Evolutionary conservation across 2,113 vertebrate genomes (phyloP), one percentile per base, ranked within the genome.

Genomic region (Hippolais icterina): DNA sequence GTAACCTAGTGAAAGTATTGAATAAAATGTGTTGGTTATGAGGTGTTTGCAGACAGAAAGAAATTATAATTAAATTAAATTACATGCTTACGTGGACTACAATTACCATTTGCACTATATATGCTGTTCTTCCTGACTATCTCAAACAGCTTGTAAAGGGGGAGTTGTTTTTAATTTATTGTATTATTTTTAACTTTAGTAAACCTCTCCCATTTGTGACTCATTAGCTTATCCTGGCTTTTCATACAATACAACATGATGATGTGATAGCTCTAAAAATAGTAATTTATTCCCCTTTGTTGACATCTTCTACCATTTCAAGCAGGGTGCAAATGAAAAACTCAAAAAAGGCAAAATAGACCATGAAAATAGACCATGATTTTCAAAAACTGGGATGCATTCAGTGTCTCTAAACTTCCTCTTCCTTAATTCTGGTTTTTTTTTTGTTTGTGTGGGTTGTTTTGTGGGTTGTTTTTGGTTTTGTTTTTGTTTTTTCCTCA

Each of bases 21-120:
- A 61, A 71, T 78, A 68, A 93, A 96, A 91, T 47, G 8, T 84
- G 54, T 37, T 76, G 41, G 50, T 88, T 85, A 87, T 88, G 70
- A 95, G 50, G 65, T 91, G 41, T 87, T 93, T 95, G 59, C 41
- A 88, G 64, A 74, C 63, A 78, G 74, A 76, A 96, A 77, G 14
- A 90, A 95, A 97, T 69, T 3, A 1, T 47, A 91, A 91, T 87
- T 86, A 91, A 95, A 93, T 88, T 66, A 95, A 96, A 95, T 95
- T 68, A 49, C 25, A 66, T 37, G 22, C 42, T 92, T 72, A 86
- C 52, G 49, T 23, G 0, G 3, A 89, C 53, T 83, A 50, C 91
- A 96, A 86, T 91, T 61, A 90, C 27, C 1, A 0, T 39, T 95
- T 69, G 63, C 52, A 53, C 21, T 19, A 49, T 31, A n/a, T 61